Evolutionary conservation across 2,113 vertebrate species (phyloP), one percentile per base, ranked within the genome.

Genomic region (Pterocles gutturalis): DNA sequence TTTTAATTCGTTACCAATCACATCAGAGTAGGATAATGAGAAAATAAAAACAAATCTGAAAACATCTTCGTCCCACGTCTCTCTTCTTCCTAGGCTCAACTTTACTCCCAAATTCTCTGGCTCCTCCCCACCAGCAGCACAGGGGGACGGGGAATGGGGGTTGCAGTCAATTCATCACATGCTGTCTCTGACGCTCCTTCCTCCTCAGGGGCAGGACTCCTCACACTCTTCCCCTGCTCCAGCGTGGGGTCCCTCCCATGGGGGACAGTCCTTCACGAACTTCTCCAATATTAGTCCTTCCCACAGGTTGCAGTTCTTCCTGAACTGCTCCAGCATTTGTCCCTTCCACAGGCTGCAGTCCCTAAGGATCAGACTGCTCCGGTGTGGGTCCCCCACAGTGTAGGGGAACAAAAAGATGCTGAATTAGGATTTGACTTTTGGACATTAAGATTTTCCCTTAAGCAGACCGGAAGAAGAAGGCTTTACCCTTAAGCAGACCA

Each of bases 101-200:
- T 51, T 62, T 16, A 17, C 24, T 62, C 20, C 41, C 41, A 41
- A 28, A 43, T 87, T 76, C 38, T 82, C 45, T 34, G 7, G 5
- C 5, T 86, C 9, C 11, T 77, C 34, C 22, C 5, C 2, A 1
- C 1, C 4, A n/a, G 13, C 1, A 4, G 3, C 8, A 7, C 13
- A 77, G 26, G 21, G 17, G 3, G 17, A 36, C 4, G 2, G 11
- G 11, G 11, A 49, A 71, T 49, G n/a, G 21, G 7, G 5, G 2
- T 28, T 71, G 25, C 1, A 3, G 16, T 65, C n/a, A 29, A 12
- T 60, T 53, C 17, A 70, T 65, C 57, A 33, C 13, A 31, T 2
- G 1, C 7, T 11, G 2, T 25, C 9, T 34, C 66, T 67, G 48
- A 25, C 4, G 0, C 9, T 43, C 16, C 29, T 66, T 71, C 70